Evolutionary conservation across 2,113 vertebrate genomes (phyloP), one percentile per base, ranked within the genome.

Genomic region (Platycercus adscitus): DNA sequence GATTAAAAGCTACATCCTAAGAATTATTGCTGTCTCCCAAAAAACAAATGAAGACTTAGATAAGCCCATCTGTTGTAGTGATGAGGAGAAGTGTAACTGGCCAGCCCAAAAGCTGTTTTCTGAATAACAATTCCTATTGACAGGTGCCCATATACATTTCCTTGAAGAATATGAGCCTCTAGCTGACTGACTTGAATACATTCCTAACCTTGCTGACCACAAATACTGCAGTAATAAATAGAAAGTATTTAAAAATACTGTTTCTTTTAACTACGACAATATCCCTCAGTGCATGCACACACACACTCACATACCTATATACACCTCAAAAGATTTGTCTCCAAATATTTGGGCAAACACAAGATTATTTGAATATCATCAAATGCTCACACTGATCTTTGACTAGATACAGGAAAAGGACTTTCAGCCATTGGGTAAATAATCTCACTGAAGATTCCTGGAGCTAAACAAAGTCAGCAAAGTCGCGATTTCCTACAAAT

Each of bases 241-340:
- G 23, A 78, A 78, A 17, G 6, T 16, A 52, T 16, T 53, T 16
- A 16, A 35, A 88, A 89, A 71, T 6, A 19, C 2, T 35, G 6
- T 25, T 60, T 44, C 8, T 72, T 94, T 49, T 44, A 47, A 64
- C 7, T 26, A 84, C 29, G 17, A 44, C 16, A 68, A 6, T 35
- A 52, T 15, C 14, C 39, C 33, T 24, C 23, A 61, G 7, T 24
- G 28, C 73, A 52, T 18, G 6, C 14, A 47, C 35, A 60, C 39
- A 66, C 4, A 37, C 7, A 15, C 39, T 33, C 10, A 28, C 1
- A 13, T 17, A 31, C 0, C 1, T 5, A 11, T 7, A 46, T 7
- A 41, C 21, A 50, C 6, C 17, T 55, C 73, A 55, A 19, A 79
- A 50, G 4, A 46, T 60, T 64, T 68, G 11, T 29, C 15, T 33